Evolutionary conservation across 2,797 vertebrate genomes (phyloP).

Genomic region (Petrocephalus schoutedeni): DNA sequence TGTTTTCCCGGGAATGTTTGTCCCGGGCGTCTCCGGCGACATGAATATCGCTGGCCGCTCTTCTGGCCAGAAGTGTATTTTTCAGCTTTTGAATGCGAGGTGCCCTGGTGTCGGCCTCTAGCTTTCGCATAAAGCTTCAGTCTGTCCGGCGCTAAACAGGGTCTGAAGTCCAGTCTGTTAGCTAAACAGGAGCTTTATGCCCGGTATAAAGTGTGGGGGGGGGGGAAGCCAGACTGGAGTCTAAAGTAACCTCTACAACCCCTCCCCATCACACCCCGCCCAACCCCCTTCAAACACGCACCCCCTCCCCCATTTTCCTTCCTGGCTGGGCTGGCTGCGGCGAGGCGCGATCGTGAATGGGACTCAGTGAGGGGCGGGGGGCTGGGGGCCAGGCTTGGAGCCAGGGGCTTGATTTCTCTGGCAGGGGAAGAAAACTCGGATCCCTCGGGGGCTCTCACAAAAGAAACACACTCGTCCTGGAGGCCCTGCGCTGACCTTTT

Average conservation of each 20-base stretch:
- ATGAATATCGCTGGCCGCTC: not conserved
- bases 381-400: conserved; percentile 53
- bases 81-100: conserved; percentile 26
- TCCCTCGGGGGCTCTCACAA: conserved; percentile 62
- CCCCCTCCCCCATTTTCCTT: conserved; percentile 53
- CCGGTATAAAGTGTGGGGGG: conserved; percentile 43
- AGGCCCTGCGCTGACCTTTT: conserved; percentile 71
- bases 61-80: not conserved
- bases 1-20: not conserved
- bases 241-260: conserved; percentile 42
- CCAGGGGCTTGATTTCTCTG: conserved; percentile 68
- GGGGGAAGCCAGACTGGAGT: conserved; percentile 55
- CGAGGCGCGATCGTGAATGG: conserved; percentile 59
- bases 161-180: conserved; percentile 43
- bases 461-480: conserved; percentile 71
- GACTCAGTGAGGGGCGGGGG: conserved; percentile 63
- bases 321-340: conserved; percentile 42
- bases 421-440: conserved; percentile 61
- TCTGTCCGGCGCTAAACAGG: conserved; percentile 19
- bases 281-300: conserved; percentile 17
- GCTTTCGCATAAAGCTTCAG: conserved; percentile 8
- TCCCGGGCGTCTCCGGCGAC: not conserved
- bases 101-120: conserved; percentile 19
- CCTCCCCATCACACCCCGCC: conserved; percentile 22
- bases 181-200: conserved; percentile 56